phyloP scores from a whole-genome alignment of 2,888 invertebrate species.

The Zhuqinia jingwanae region DNA sequence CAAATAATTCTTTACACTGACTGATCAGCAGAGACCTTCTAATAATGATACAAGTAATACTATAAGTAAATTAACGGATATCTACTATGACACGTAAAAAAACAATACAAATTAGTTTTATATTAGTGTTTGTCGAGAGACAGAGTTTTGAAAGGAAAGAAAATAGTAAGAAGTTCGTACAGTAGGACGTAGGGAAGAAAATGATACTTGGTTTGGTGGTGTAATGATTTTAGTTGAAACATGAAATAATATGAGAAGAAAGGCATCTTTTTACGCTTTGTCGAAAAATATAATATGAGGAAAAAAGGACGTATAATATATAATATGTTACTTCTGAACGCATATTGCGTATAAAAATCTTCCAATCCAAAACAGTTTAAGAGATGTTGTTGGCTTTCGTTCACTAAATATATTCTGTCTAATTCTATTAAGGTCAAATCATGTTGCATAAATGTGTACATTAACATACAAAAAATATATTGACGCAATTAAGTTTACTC shows the following conservation, averaged over 20 bases:
- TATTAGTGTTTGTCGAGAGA: constrained; percentile 44
- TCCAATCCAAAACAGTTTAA: neutral
- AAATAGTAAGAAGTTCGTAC: constrained; percentile 2
- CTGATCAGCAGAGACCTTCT: constrained; percentile 80
- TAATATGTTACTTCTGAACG: neutral
- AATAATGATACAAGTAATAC: constrained; percentile 45
- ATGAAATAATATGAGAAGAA: constrained; percentile 16
- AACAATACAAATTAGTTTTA: constrained; percentile 69
- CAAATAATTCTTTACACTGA: constrained; percentile 94
- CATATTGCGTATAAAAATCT: constrained; percentile 17
- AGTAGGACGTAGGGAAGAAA: neutral
- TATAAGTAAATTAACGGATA: constrained; percentile 55
- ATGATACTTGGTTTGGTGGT: neutral
- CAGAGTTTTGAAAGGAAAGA: constrained; percentile 12
- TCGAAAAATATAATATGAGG: neutral
- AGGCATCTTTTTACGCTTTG: constrained; percentile 23
- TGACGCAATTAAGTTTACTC: neutral
- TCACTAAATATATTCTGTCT: neutral
- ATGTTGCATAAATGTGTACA: constrained; percentile 31
- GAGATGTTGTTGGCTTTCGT: constrained; percentile 24
- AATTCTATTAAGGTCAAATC: neutral
- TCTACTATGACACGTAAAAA: constrained; percentile 59
- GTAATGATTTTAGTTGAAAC: too few species aligned
- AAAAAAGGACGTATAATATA: neutral
- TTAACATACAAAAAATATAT: neutral